Base-by-base conservation (phyloP, 2,797 vertebrate species). In the Acipenser ruthenus region DNA sequence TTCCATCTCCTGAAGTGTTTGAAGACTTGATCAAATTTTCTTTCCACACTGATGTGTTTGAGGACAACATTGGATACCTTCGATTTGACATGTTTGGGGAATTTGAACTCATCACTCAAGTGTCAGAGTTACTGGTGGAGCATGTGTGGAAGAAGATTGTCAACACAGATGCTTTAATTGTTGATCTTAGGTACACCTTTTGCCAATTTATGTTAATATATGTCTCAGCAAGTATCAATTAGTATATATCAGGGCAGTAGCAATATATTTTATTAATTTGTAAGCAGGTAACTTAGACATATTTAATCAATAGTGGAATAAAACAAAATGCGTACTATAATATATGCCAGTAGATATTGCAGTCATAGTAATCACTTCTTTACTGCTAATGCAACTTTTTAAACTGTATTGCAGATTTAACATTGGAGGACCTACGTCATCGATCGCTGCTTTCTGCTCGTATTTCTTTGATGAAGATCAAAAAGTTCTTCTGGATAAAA, bases 41-140 rank as follows among this genome's bases (percentile, higher is more conserved):
- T 59, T 97, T 97, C 84, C 91, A 93, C 62, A 93, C 93, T 0
- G 90, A 95, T 0, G 66, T 96, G 48, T 85, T 95, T 53, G 92
- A 95, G 74, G 92, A 94, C 82, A 96, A 96, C 82, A 79, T 97
- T 0, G 95, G 95, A 53, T 97, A 96, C 80, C 79, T 99, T 77
- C 89, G 94, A 73, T 98, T 98, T 0, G 96, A 99, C 81, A 94
- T 95, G 91, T 98, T 98, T 65, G 94, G 89, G 75, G 95, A 98
- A 77, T 88, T 87, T 18, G 92, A 95, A 68, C 89, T 96, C 77
- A 89, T 95, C 58, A 87, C 86, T 68, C 82, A 91, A 77, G 87
- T 96, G 8, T 93, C 95, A 0, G 86, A 93, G 81, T 83, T 96
- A 76, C 87, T 98, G 63, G 80, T 95, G 51, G 91, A 97, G 69